Evolutionary conservation across 2,888 invertebrate genomes (phyloP), one percentile per base, ranked within the genome.

Genomic region (Dasysyrphus tricinctus): DNA sequence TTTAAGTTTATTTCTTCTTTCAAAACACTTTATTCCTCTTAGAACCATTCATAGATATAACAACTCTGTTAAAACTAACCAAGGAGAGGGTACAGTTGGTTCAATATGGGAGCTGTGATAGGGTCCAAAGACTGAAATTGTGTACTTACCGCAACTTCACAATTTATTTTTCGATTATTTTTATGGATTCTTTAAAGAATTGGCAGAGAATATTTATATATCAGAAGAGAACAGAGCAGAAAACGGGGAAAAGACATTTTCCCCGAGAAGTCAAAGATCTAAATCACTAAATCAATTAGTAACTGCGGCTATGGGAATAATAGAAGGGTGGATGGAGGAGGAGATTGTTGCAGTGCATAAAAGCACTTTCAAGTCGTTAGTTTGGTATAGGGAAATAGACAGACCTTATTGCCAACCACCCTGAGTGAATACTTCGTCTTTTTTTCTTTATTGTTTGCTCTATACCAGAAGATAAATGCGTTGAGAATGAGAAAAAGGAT

Each of bases 281-380:
- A 61, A 76, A 85, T 80, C 84, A 80, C 84, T 85, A 80, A 80
- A 80, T 80, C 80, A 85, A 85, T 85, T 85, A 76, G 84, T 67
- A 39, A 57, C 70, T 47, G 65, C 59, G 49, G 80, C 57, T 47
- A 74, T 75, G 34, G 57, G 14, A 5, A 39, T 37, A 9, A 8
- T 11, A 4, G 3, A 37, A 11, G 5, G 6, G 32, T 7, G 11
- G 37, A 3, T 3, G 39, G 12, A 39, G 39, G 12, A 39, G 39
- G 39, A 37, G 37, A 4, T 39, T 39, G 39, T 5, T 32, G 39
- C 39, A 24, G n/a, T 69, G 69, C n/a, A 69, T 69, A 16, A 37
- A 69, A 54, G 29, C 69, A 69, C 39, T 54, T 54, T 69, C n/a
- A 5, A 39, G 29, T 69, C 54, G 24, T 69, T 69, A 24, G 24